Conservation (phyloP, 2,888 invertebrate genomes). For the Strigamia crassipes region DNA sequence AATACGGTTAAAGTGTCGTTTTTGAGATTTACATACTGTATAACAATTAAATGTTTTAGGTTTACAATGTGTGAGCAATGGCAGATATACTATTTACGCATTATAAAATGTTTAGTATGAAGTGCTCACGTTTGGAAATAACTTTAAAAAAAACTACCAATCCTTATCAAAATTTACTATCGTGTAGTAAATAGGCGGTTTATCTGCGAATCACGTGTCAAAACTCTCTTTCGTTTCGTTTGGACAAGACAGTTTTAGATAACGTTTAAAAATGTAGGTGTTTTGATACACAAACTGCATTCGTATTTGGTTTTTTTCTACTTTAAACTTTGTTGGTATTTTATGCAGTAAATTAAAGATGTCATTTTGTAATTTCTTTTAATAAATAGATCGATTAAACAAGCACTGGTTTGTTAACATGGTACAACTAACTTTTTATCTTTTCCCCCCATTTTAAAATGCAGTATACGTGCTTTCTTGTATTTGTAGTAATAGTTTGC, state of each 20-base stretch:
- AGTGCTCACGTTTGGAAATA: conserved; percentile 8
- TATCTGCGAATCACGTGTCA: not conserved
- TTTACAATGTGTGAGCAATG: not conserved
- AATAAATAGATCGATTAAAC: not conserved
- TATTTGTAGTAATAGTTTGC: conserved; percentile 18
- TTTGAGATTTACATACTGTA: conserved; percentile 26
- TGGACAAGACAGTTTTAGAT: not conserved
- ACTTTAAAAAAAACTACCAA: not conserved
- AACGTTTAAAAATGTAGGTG: conserved; percentile 5
- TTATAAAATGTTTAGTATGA: conserved; percentile 1
- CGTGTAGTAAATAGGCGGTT: conserved; percentile 4
- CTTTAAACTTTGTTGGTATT: not conserved
- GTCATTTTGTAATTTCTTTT: not conserved
- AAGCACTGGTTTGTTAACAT: not conserved
- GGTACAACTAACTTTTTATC: not conserved
- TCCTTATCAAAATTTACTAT: conserved; percentile 24
- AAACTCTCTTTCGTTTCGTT: not conserved
- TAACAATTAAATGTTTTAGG: conserved; percentile 28
- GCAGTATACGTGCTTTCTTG: conserved; percentile 31
- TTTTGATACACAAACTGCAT: conserved; percentile 1
- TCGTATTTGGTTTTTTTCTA: not conserved
- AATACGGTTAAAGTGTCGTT: conserved; percentile 17
- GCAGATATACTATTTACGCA: not conserved
- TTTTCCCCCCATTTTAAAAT: not conserved
- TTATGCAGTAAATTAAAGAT: not conserved